phyloP scores from a whole-genome alignment of 2,888 invertebrate genomes.

The Latrodectus elegans region DNA sequence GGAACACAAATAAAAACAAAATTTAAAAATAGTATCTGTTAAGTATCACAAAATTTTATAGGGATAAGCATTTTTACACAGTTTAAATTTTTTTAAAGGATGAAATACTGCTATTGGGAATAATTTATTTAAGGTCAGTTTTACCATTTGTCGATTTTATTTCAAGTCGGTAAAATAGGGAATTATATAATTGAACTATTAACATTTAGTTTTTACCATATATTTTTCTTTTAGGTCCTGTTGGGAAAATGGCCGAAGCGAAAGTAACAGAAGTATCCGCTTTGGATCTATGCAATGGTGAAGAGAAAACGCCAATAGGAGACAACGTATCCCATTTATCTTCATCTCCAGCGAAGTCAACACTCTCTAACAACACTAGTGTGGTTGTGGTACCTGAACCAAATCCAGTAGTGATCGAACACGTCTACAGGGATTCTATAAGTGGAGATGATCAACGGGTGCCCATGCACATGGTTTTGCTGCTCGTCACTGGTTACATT shows the following conservation, averaged over 20 bases:
- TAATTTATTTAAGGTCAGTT: too few species aligned
- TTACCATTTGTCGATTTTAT: too few species aligned
- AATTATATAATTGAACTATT: too few species aligned
- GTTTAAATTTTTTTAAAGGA: too few species aligned
- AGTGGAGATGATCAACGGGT: conserved; percentile 75
- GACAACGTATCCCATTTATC: conserved; percentile 17
- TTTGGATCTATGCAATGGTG: conserved; percentile 56
- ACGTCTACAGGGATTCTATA: conserved; percentile 34
- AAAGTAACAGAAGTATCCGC: conserved; percentile 45
- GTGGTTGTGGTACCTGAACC: conserved; percentile 38
- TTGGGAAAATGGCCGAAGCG: background rate
- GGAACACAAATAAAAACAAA: too few species aligned
- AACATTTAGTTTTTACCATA: too few species aligned
- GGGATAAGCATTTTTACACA: too few species aligned
- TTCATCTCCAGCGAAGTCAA: conserved; percentile 44
- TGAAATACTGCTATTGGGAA: too few species aligned
- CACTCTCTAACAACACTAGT: conserved; percentile 14
- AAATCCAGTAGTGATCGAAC: conserved; percentile 46
- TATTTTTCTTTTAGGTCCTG: conserved; percentile 19
- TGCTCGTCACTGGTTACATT: conserved; percentile 84
- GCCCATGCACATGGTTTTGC: conserved; percentile 81
- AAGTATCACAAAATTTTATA: too few species aligned
- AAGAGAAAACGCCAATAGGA: conserved; percentile 30
- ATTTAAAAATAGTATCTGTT: too few species aligned
- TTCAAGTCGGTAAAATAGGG: too few species aligned